Percentiles rank a stretch among this genome's conserved stretches.
Evolutionary conservation across 2,797 vertebrate species (phyloP).

Genomic region (Tiaroga cobitis): DNA sequence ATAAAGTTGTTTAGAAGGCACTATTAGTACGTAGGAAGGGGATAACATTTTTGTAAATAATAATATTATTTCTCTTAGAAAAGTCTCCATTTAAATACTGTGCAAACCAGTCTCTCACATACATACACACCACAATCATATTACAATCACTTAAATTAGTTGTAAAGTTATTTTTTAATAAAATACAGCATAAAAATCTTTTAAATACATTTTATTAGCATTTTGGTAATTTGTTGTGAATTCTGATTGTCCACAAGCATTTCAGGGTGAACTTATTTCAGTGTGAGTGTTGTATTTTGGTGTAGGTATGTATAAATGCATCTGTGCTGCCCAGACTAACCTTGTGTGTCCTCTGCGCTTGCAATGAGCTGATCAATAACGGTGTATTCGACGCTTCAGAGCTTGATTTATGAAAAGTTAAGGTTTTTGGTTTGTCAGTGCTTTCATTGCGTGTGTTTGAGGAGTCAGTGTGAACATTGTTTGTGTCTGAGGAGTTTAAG

Average conservation of each 20-base stretch:
- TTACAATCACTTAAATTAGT: neutral
- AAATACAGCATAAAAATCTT: neutral
- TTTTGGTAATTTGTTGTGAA: neutral
- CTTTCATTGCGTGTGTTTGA: constrained; percentile 31
- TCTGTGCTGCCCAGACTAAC: constrained; percentile 88
- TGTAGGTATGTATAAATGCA: constrained; percentile 87
- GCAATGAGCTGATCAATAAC: constrained; percentile 69
- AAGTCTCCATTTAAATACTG: neutral
- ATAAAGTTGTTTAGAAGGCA: neutral
- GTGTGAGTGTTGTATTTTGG: constrained; percentile 70
- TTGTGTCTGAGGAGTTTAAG: constrained; percentile 30
- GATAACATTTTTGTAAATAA: no score
- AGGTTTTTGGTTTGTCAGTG: constrained; percentile 8
- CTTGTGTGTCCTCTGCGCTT: constrained; percentile 71
- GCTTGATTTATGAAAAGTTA: neutral
- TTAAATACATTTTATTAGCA: constrained; percentile 23
- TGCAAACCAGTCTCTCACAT: neutral
- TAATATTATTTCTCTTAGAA: no score
- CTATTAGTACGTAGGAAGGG: neutral
- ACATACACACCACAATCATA: neutral
- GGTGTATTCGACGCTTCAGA: neutral
- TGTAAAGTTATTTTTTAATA: neutral
- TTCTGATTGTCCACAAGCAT: neutral
- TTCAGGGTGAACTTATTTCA: neutral
- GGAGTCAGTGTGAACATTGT: neutral